Percentiles rank a stretch among this genome's conserved stretches.
phyloP scores from a whole-genome alignment of 1,140 invertebrate species.

The Odontomachus brunneus region DNA sequence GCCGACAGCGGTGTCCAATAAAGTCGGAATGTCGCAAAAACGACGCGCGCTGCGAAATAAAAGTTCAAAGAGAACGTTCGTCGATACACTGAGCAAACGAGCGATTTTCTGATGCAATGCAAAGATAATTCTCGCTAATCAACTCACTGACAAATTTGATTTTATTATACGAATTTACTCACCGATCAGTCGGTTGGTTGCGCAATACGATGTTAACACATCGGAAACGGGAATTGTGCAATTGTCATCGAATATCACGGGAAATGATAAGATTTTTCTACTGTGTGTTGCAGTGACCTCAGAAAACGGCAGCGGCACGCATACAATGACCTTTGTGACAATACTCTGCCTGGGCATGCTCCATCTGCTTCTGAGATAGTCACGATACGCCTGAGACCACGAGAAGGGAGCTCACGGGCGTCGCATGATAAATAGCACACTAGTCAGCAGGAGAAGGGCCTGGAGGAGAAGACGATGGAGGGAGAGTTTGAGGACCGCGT shows the following conservation, averaged over 20 bases:
- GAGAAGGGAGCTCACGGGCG: slow-evolving; percentile 65
- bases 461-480: slow-evolving; percentile 39
- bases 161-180: not conserved
- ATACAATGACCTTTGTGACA: slow-evolving; percentile 61
- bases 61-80: no score
- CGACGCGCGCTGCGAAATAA: not conserved
- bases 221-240: not conserved
- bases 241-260: not conserved
- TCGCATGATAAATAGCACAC: slow-evolving; percentile 70
- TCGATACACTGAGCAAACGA: no score
- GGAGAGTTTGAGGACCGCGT: slow-evolving; percentile 37
- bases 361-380: slow-evolving; percentile 78
- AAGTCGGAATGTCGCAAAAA: not conserved
- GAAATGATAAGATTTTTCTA: slow-evolving; percentile 53
- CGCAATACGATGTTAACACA: not conserved
- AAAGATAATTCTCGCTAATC: not conserved
- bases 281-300: slow-evolving; percentile 79
- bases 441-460: slow-evolving; percentile 70
- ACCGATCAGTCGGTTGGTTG: not conserved
- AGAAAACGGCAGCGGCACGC: slow-evolving; percentile 71
- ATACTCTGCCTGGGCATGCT: slow-evolving; percentile 70
- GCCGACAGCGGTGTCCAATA: not conserved
- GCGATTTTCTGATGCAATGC: no score
- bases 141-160: not conserved
- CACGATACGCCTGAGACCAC: slow-evolving; percentile 68